Conservation (phyloP, 1,140 invertebrate species). For the Lepidostoma basale region DNA sequence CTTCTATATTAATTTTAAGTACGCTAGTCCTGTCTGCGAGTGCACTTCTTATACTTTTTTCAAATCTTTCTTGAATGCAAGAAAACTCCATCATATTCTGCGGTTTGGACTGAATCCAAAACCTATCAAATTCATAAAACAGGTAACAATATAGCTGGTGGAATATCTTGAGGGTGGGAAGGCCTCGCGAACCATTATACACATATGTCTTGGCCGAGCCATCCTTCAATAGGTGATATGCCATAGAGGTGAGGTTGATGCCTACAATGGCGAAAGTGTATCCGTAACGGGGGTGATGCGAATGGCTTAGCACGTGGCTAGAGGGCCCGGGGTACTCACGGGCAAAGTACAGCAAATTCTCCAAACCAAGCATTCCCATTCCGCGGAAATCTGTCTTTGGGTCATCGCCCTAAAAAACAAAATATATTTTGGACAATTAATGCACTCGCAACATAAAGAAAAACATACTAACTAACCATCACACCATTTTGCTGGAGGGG, state of each 20-base stretch:
- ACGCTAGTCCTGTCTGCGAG: conserved; percentile 69
- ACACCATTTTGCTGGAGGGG: too few species aligned
- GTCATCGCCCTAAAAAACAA: conserved; percentile 83
- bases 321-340: conserved; percentile 80
- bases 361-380: conserved; percentile 94
- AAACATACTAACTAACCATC: too few species aligned
- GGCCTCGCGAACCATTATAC: conserved; percentile 79
- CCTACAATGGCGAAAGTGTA: conserved; percentile 90
- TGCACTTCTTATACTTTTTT: conserved; percentile 69
- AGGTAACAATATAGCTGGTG: conserved; percentile 94
- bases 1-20: conserved; percentile 75
- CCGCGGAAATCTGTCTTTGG: conserved; percentile 97
- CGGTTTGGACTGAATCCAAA: conserved; percentile 91
- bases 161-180: conserved; percentile 80
- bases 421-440: neutral
- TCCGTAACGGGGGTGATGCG: conserved; percentile 86
- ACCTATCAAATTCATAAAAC: conserved; percentile 91
- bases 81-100: conserved; percentile 95
- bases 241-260: conserved; percentile 94
- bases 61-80: conserved; percentile 83
- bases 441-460: neutral
- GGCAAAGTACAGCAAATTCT: conserved; percentile 91
- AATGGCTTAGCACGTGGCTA: conserved; percentile 83
- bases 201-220: conserved; percentile 90
- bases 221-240: conserved; percentile 78